phyloP scores from a whole-genome alignment of 1,140 invertebrate species.

The Meloidogyne exigua region DNA sequence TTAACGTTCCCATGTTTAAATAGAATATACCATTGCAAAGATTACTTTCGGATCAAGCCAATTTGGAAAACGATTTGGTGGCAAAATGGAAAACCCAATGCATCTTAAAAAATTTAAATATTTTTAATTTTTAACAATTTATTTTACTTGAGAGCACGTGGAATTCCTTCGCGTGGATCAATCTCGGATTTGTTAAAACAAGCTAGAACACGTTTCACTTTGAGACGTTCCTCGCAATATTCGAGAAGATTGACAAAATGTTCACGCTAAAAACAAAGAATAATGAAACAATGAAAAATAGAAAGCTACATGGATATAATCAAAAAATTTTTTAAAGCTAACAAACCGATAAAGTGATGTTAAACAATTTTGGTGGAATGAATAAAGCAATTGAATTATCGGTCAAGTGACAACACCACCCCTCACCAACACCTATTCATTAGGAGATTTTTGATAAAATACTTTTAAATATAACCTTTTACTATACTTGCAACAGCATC shows the following conservation, averaged over 20 bases:
- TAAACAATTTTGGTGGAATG: conserved; percentile 36
- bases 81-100: conserved; percentile 49
- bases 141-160: conserved; percentile 39
- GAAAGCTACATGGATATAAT: too few relatives aligned
- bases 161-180: conserved; percentile 45
- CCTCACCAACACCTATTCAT: conserved; percentile 38
- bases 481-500: conserved; percentile 41
- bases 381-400: conserved; percentile 45
- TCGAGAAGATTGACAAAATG: conserved; percentile 42
- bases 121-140: neutral
- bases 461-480: conserved; percentile 33
- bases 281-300: too few relatives aligned
- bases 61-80: conserved; percentile 40
- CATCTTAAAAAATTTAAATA: conserved; percentile 18
- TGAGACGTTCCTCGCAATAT: conserved; percentile 42
- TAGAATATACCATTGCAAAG: conserved; percentile 47
- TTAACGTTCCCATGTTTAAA: conserved; percentile 26
- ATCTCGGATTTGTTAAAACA: conserved; percentile 47
- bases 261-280: conserved; percentile 29
- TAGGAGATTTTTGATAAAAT: conserved; percentile 15
- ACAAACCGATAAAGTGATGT: conserved; percentile 19
- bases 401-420: conserved; percentile 47
- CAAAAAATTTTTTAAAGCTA: neutral
- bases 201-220: conserved; percentile 38
- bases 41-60: conserved; percentile 42